Evolutionary conservation across 2,888 invertebrate species (phyloP).

Genomic region (Nomada fabriciana): DNA sequence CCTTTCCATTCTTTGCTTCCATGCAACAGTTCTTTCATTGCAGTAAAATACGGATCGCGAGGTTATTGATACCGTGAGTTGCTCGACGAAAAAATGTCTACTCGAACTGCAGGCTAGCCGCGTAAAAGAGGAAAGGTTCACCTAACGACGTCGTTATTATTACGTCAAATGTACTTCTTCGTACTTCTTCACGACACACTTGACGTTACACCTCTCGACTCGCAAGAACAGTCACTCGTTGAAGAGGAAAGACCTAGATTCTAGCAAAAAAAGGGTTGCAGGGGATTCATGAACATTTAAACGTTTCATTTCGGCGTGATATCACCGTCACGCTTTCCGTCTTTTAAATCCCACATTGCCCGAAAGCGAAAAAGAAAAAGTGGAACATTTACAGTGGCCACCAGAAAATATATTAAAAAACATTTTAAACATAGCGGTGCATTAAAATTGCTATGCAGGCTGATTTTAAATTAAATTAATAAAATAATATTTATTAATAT

Average conservation of each 20-base stretch:
- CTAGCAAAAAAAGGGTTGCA: slow-evolving; percentile 26
- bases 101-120: slow-evolving; percentile 12
- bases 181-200: slow-evolving; percentile 55
- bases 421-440: too few species aligned
- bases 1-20: background rate
- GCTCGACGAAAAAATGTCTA: slow-evolving; percentile 9
- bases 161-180: slow-evolving; percentile 62
- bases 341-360: background rate
- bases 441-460: too few species aligned
- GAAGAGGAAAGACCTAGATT: slow-evolving; percentile 62
- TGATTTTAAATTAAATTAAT: too few species aligned
- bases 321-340: background rate
- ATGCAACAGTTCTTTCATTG: background rate
- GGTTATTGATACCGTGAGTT: slow-evolving; percentile 11
- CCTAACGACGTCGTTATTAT: slow-evolving; percentile 73
- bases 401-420: background rate
- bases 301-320: slow-evolving; percentile 14
- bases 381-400: background rate
- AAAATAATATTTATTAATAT: too few species aligned
- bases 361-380: too few species aligned
- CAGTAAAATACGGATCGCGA: background rate
- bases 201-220: slow-evolving; percentile 59
- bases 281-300: slow-evolving; percentile 36
- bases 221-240: slow-evolving; percentile 54
- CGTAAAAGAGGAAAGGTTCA: slow-evolving; percentile 52